These are phyloP conservation scores for Loxodonta africana DNA, from an alignment of 2,113 vertebrate genomes.

Conservation along the genomic window DNA sequence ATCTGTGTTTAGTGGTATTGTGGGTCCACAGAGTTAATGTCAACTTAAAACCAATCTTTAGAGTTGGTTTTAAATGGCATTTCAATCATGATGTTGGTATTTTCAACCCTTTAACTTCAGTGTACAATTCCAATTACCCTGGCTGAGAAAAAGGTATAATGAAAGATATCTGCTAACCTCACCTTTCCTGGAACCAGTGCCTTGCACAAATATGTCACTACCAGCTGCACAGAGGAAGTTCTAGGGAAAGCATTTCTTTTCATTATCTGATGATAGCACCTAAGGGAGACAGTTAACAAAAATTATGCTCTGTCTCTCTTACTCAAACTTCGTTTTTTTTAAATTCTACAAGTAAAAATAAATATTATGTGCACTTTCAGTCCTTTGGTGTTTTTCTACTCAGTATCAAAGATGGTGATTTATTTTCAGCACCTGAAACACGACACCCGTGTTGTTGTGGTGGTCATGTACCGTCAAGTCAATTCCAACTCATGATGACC, in stretches of 20 bases:
- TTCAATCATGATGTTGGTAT: not conserved
- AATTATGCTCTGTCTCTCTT: not conserved
- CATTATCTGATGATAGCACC: not conserved
- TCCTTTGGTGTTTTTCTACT: conserved; percentile 1
- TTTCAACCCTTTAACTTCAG: not conserved
- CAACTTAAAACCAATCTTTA: not conserved
- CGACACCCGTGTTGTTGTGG: not conserved
- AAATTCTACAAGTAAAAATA: conserved; percentile 32
- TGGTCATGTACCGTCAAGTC: too few species aligned
- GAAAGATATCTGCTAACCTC: not conserved
- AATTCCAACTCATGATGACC: too few species aligned
- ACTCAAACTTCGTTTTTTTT: conserved; percentile 6
- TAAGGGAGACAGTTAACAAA: not conserved
- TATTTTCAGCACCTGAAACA: conserved; percentile 21
- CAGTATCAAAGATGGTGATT: not conserved
- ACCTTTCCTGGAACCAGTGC: not conserved
- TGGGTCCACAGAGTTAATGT: not conserved
- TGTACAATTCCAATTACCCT: not conserved
- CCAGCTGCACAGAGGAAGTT: not conserved
- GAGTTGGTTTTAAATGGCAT: not conserved
- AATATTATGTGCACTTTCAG: not conserved
- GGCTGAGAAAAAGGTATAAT: not conserved
- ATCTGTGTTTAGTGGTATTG: not conserved
- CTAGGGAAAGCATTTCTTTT: not conserved
- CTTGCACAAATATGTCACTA: not conserved